Evolutionary conservation across 1,140 invertebrate species (phyloP).

Genomic region (Portunus trituberculatus): DNA sequence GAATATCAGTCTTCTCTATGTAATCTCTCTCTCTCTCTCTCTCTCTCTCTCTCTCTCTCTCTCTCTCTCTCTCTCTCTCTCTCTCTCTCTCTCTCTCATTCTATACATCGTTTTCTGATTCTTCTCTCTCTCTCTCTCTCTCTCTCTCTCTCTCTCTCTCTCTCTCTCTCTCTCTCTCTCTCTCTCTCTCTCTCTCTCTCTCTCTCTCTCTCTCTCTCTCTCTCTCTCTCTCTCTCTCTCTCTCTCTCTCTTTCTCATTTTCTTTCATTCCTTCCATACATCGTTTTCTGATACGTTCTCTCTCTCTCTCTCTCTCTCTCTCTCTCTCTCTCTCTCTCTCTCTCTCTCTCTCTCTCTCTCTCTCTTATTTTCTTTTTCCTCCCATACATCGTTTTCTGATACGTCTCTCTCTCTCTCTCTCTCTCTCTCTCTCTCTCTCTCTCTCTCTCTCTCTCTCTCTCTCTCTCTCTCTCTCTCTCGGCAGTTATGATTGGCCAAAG

Average conservation of each 20-base stretch:
- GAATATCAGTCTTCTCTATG: too few species aligned
- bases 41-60: too few species aligned
- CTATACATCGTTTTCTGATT: neutral
- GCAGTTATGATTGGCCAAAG: neutral
- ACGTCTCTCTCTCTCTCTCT: constrained; percentile 33
- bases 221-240: constrained; percentile 15
- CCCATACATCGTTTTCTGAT: too few species aligned
- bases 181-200: constrained; percentile 39
- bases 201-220: constrained; percentile 36
- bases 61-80: neutral
- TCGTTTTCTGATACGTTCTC: neutral
- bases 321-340: constrained; percentile 38
- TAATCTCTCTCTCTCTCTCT: too few species aligned
- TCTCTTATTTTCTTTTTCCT: too few species aligned
- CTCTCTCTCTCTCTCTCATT: constrained; percentile 23
- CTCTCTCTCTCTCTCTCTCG: constrained; percentile 4
- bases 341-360: constrained; percentile 38
- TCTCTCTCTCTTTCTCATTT: neutral
- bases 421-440: neutral
- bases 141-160: neutral
- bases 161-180: neutral
- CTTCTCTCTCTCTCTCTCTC: neutral
- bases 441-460: neutral
- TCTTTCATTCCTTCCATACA: too few species aligned
- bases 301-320: constrained; percentile 24